Evolutionary conservation across 1,140 invertebrate species (phyloP), one percentile per base, ranked within the genome.

Genomic region (Heliconius congener): DNA sequence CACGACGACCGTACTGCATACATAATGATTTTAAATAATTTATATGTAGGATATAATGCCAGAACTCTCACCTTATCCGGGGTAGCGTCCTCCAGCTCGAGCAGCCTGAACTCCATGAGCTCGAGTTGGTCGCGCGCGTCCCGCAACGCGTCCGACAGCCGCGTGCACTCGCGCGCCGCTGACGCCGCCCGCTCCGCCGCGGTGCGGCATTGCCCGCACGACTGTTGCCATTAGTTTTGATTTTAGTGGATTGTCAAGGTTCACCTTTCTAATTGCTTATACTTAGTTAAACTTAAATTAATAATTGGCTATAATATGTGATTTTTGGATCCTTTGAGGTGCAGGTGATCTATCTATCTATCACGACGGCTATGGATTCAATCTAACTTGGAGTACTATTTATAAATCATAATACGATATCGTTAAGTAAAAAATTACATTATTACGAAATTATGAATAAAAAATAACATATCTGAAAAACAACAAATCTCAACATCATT

Each of bases 71-170:
- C 92, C 92, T 94, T 94, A 79, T 94, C 91, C 72, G 92, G 91
- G 46, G 83, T 81, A 39, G 93, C 93, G 89, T 95, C 95, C 85
- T 96, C 95, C 18, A 96, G 87, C 86, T 96, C 95, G 73, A 96
- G 86, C 46, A 96, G 91, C n/a, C 95, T 87, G 92, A 96, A 96
- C 90, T 96, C 95, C 86, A 96, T 95, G 76, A 96, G 92, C 86
- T 96, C 95, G 80, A 95, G 94, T 78, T 96, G 95, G 85, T 96
- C 95, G 84, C 95, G 93, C 73, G 95, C 90, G 88, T 96, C 95
- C 78, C 95, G 93, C 77, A 95, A 85, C 85, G 95, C 95, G 84
- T 94, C 93, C 84, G 95, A 90, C 5, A 96, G 93, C 77, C 95
- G 91, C 88, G 95, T 85, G 86, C 89, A 90, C 89, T 95, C 86